Evolutionary conservation across 2,113 vertebrate species (phyloP), one percentile per base, ranked within the genome.

Genomic region (Mus musculus): DNA sequence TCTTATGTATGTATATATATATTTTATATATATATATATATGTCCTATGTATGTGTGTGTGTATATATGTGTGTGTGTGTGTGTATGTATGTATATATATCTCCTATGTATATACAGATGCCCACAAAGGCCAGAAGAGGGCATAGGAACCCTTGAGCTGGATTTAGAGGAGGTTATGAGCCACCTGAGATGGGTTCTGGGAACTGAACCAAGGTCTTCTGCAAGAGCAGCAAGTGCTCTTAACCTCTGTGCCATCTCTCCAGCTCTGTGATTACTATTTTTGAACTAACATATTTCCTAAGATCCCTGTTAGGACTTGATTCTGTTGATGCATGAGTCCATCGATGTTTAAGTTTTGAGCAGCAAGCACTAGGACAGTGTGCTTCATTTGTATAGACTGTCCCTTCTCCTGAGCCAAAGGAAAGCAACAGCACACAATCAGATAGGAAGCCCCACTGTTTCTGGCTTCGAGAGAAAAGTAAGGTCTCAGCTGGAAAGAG

Each of bases 401-500:
- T 88, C 89, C 91, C 86, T 75, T 71, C 88, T 90, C 92, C 91
- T 78, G 94, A 94, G 93, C 82, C 90, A 94, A 87, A 95, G 81
- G 81, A 96, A 97, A 95, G 91, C 67, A 86, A 88, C 67, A 75
- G 52, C 33, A 76, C 84, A 96, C 94, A 87, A 88, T 80, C 90
- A 82, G 86, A 61, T 46, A 10, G 54, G 28, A n/a, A 56, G 16
- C 54, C 2, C 76, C 69, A 67, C 56, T 91, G 49, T 92, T 89
- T 94, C 92, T n/a, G 52, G 56, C 63, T 84, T 77, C 82, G n/a
- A 97, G 96, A 77, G 91, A 92, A 89, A 76, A 65, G 84, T 56
- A 93, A 95, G 96, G 75, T 61, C 95, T 97, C 93, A 89, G 71
- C 93, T 90, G 65, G 89, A 97, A 97, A 97, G 96, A 95, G 59